Base-by-base conservation (phyloP, 2,888 invertebrate genomes). In the Tolmerus cingulatus region DNA sequence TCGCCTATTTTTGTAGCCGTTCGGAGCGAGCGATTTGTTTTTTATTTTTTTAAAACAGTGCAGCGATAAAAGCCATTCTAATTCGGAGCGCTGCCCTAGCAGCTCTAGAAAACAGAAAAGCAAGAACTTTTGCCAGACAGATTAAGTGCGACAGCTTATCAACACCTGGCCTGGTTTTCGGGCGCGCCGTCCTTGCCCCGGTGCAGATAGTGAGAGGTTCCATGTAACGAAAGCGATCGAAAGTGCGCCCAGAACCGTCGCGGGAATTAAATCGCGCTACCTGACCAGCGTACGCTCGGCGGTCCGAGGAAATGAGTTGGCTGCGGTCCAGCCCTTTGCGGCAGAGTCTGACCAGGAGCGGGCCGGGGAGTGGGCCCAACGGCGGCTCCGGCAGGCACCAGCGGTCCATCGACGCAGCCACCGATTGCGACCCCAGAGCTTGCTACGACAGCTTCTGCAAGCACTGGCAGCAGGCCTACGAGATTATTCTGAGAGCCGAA, bases 391-490 rank as follows among this genome's bases (percentile, higher is more conserved):
- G 95, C 89, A 94, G 94, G 87, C 66, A 66, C 27, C 94, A 95
- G 84, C 94, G 95, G 66, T 91, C 94, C 2, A 93, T 95, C 76
- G 95, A 95, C 90, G 95, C 95, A 12, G 94, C 95, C 5, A 95
- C 95, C 9, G 95, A 96, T 91, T 96, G 96, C 90, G 97, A 97
- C 93, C 97, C 97, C 0, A 96, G 96, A 86, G 98, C 98, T 8
- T 98, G 98, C 92, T 97, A 97, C 91, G 97, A 97, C 92, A 98
- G 98, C 90, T 98, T 98, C 93, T 96, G 96, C 92, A 97, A 97
- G 92, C 98, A 98, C 92, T 98, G 98, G 98, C 97, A 97, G 91
- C 98, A 98, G 92, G 97, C 97, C 1, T 93, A 95, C 90, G 97
- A 97, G 89, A 97, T 98, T 88, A 97, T 98, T 90, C 93, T 94